Evolutionary conservation across 2,888 invertebrate genomes (phyloP), one percentile per base, ranked within the genome.

Genomic region (Limenitis camilla): DNA sequence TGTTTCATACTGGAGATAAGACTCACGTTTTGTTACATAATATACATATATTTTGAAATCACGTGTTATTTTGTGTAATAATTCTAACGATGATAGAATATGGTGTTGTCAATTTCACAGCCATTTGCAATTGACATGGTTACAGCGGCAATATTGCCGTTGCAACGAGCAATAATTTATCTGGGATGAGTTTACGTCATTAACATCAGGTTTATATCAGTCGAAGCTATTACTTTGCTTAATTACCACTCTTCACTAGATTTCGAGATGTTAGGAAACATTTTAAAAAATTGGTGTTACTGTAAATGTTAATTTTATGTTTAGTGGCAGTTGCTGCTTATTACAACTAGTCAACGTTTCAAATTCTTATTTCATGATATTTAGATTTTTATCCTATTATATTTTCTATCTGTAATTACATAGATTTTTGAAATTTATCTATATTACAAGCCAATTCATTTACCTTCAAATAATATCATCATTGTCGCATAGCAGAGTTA

Each of bases 41-140:
- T 40, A 44, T 44, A 32, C 10, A 32, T 51, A 28, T 41, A 30
- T 53, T 48, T 39, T 32, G 9, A 45, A 44, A 51, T 51, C 45
- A 53, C 51, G 36, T 38, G 46, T 27, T 30, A 33, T 45, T 53
- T 40, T 38, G n/a, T 33, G 32, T 44, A 50, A 50, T 44, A 35
- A 44, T 53, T 48, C 48, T 48, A 47, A 48, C 44, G 41, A 33
- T 53, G 44, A 47, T 45, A 33, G 47, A 43, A 44, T 47, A 51
- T 39, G 44, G 36, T 31, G 39, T 30, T 56, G 53, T 41, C 48
- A 47, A 32, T 51, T 51, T 41, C 53, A 44, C 42, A 43, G 50
- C 41, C 10, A 11, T 48, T 36, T 53, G 56, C 40, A 48, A 35
- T 49, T 48, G 56, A 53, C 35, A 48, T 48, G 39, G 48, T 53